Evolutionary conservation across 2,888 invertebrate species (phyloP), one percentile per base, ranked within the genome.

Genomic region (Pegoplata infirma): DNA sequence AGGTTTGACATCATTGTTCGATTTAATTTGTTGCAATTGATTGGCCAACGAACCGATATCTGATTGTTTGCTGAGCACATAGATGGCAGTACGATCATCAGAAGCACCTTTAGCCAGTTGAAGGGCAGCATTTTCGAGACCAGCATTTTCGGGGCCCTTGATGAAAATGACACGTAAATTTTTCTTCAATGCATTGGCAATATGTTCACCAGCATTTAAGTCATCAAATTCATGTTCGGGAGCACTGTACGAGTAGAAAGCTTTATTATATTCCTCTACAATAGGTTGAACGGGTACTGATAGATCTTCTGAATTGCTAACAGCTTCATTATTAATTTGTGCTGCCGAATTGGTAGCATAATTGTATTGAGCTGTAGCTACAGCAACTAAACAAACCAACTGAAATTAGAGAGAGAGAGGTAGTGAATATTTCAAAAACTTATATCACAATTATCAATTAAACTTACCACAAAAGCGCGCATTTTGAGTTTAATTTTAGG

Each of bases 161-260:
- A 89, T 88, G 80, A 89, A 88, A 3, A 89, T 81, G 3, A 89
- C 86, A n/a, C 87, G 87, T 16, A 88, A 78, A 63, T 85, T 86
- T 56, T 81, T 85, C 61, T 85, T 85, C 46, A 86, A 17, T 2
- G 82, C 76, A 40, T 83, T 83, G 5, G 81, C 59, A 16, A 82
- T 81, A 32, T 84, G 83, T 8, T 85, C 84, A 5, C 80, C 81
- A 23, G 82, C 77, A 4, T 69, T 80, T 0, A 81, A 80, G 56
- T 83, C 84, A 12, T 84, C 82, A 19, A 84, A 84, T 49, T 87
- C 87, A 64, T 87, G 85, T 64, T 88, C 87, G 6, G 89, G 88
- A 1, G 88, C 88, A 4, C 84, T 84, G 63, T 86, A 87, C 3
- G 84, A 76, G 67, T 84, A 86, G 83, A 86, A 86, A 69, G 88